Evolutionary conservation across 2,797 vertebrate species (phyloP), one percentile per base, ranked within the genome.

Genomic region (Arremon brunneinucha): DNA sequence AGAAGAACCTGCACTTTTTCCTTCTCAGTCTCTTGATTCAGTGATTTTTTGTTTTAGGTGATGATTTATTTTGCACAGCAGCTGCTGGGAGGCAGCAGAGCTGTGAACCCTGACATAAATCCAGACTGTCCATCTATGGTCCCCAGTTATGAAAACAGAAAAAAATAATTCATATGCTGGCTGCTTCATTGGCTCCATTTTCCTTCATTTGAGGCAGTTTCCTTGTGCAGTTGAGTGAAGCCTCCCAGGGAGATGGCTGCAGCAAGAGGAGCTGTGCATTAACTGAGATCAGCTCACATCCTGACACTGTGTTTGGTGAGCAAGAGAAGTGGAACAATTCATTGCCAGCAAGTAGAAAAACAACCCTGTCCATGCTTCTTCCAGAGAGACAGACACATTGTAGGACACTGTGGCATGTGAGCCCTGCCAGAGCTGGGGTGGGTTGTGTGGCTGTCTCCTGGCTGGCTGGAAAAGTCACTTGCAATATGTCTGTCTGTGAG

Each of bases 341-440:
- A 41, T 49, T 89, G 90, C 87, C 87, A 95, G 82, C 63, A 69
- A 94, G 82, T 53, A 90, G 85, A 41, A 86, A 90, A 94, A 67
- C 67, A 88, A 28, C 27, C 23, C 85, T 91, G 34, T 0, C 1
- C 57, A 20, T 76, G 81, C 32, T 44, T 92, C 52, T 60, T 72
- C 27, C 71, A 74, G 53, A 39, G 27, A 52, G 59, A 64, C n/a
- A 52, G 57, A 63, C n/a, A 37, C 21, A 3, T 3, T 32, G 39
- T 11, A 27, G 59, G 67, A 35, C 62, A 28, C 77, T 39, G 63
- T 72, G 79, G 71, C 41, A 2, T 72, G 41, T 30, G 68, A 74
- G 69, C 52, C 75, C 89, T 64, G 16, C 63, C 78, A 75, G 79
- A 28, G 80, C 80, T 80, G 56, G 32, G 49, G 75, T 79, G 86